Evolutionary conservation across 2,888 invertebrate genomes (phyloP), one percentile per base, ranked within the genome.

Genomic region (Leptopilina drosophilae): DNA sequence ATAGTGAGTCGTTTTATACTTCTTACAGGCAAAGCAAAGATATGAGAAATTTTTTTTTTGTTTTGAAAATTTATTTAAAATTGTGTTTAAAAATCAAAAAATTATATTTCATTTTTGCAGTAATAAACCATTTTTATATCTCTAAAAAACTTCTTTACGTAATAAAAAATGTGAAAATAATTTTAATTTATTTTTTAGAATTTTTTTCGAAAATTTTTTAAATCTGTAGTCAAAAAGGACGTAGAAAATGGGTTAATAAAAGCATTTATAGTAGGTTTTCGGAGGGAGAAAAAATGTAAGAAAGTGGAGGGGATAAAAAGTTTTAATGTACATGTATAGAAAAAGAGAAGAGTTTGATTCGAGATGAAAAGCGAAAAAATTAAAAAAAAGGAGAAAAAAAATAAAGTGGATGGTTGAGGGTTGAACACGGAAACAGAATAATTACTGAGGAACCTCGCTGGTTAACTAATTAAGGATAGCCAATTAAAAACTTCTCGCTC

Each of bases 401-500:
- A 42, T 6, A 42, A 42, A 42, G 81, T 53, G 77, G 40, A 73
- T 67, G 75, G 81, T 76, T 77, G 78, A 42, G 79, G 76, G 9
- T 9, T 4, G 79, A 80, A 82, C 79, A 80, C 81, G 87, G 88
- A 90, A 89, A 89, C 88, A 87, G 91, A 89, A 91, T 91, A 91
- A 91, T 91, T 91, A 90, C 89, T 87, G 87, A 87, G 88, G 87
- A 87, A 88, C 89, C 83, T 49, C 12, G 87, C 87, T 88, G 87
- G 90, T 89, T 90, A 89, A 90, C 90, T 91, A 91, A 91, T 91
- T 91, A 91, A 89, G 88, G 89, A 88, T 88, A 85, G 89, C 91
- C 91, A 91, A 91, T 91, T 91, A 91, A 91, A 91, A 91, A 91
- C 88, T 91, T 91, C 87, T 87, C 89, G 85, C 87, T 85, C 84